Evolutionary conservation across 2,888 invertebrate species (phyloP), one percentile per base, ranked within the genome.

Genomic region (Scrobipalpa costella): DNA sequence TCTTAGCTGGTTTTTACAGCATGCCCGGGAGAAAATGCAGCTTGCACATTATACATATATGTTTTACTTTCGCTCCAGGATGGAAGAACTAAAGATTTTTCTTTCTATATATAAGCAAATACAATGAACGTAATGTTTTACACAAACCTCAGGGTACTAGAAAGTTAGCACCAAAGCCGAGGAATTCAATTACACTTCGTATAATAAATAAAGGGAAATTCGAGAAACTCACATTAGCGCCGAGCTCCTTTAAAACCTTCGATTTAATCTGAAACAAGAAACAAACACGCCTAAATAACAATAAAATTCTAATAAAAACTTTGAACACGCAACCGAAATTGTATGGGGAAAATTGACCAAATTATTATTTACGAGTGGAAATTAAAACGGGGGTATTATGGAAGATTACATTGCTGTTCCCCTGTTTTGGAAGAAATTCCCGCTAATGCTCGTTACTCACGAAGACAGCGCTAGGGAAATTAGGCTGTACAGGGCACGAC

Each of bases 251-350:
- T 88, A 84, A 86, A 90, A 87, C 85, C 84, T 82, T 82, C 87
- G 84, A 88, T 89, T 87, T 90, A 90, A 90, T 91, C 91, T 90
- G 85, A 85, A 90, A 91, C 91, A 91, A 90, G 88, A 82, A 90
- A 90, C 90, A 90, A 91, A 91, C 91, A 91, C 88, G 87, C 84
- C 89, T 90, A 90, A 91, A 91, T 91, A 90, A 90, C 90, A 91
- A 90, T 91, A 88, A 90, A 90, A 90, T 89, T 89, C 82, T 86
- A 91, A 91, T 91, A 89, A 89, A 91, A 91, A 90, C 89, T 91
- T 90, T 85, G 86, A 80, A 77, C 90, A 90, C 90, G 90, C 90
- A 86, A 90, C 90, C 85, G 76, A 86, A 90, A 88, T 89, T 88
- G 86, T 88, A 77, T 76, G 69, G 77, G 84, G 89, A 84, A 87